A percentile compares a stretch with the other conserved stretches of the same genome.
Evolutionary conservation across 2,888 invertebrate genomes (phyloP).

Genomic region (Pediacus dermestoides): DNA sequence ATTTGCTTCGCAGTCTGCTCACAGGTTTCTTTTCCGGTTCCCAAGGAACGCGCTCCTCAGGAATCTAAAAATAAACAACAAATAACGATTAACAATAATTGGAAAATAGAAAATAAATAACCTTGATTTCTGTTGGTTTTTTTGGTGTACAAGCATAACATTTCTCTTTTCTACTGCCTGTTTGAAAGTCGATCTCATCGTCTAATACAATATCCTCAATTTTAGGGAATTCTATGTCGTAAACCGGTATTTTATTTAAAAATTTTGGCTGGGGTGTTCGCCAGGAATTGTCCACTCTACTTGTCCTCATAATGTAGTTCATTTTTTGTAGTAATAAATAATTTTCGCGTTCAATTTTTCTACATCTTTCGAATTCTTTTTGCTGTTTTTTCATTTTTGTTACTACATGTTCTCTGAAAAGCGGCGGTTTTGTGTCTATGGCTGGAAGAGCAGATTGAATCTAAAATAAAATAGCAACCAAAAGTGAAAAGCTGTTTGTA

Average conservation of each 20-base stretch:
- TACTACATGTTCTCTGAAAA: slow-evolving; percentile 61
- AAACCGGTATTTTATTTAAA: slow-evolving; percentile 27
- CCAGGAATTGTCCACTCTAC: slow-evolving; percentile 68
- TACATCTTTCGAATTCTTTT: slow-evolving; percentile 63
- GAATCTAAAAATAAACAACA: slow-evolving; percentile 33
- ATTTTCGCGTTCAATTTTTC: slow-evolving; percentile 65
- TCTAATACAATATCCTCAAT: slow-evolving; percentile 24
- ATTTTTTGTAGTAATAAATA: slow-evolving; percentile 65
- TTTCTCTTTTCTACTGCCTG: slow-evolving; percentile 25
- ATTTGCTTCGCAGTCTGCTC: slow-evolving; percentile 34
- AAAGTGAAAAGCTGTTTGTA: slow-evolving; percentile 2
- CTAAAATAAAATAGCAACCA: slow-evolving; percentile 41
- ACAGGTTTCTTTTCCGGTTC: slow-evolving; percentile 41
- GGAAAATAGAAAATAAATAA: slow-evolving; percentile 1
- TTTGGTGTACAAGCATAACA: slow-evolving; percentile 32
- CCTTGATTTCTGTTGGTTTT: slow-evolving; percentile 13
- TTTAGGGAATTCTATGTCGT: slow-evolving; percentile 24
- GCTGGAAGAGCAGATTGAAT: slow-evolving; percentile 64
- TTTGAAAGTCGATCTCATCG: slow-evolving; percentile 15
- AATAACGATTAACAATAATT: slow-evolving; percentile 1
- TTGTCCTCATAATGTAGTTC: slow-evolving; percentile 62
- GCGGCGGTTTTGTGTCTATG: slow-evolving; percentile 64
- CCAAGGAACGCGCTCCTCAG: slow-evolving; percentile 49
- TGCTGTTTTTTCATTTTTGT: slow-evolving; percentile 68
- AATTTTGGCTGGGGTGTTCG: slow-evolving; percentile 59